Evolutionary conservation across 2,113 vertebrate genomes (phyloP), one percentile per base, ranked within the genome.

Genomic region (Cavia porcellus): DNA sequence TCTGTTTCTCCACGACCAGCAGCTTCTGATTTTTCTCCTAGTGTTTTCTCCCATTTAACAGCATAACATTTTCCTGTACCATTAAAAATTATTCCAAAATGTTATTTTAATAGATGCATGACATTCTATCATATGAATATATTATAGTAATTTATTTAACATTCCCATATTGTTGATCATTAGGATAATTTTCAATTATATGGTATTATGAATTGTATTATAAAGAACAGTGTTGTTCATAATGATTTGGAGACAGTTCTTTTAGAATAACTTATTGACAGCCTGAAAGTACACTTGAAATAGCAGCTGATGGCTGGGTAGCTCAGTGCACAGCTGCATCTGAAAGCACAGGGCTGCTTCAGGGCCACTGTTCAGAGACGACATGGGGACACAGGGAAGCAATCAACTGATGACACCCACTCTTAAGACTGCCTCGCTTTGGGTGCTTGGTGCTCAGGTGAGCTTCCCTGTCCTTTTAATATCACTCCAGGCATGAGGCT

Each of bases 121-220:
- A 72, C 47, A 64, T 88, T 86, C 30, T 47, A 50, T 86, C 38
- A 59, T 75, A 74, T 61, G 45, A 2, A 25, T 66, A 62, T 42
- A 25, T 15, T 52, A 28, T 66, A 89, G 86, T 87, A 91, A 89
- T 87, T 89, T 96, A 75, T 97, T 90, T 94, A 96, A 87, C 22
- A 97, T 95, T 59, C 4, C 38, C 9, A 74, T 88, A 47, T 42
- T 92, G n/a, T 85, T 94, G 64, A 91, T 80, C 55, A 83, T 82
- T 86, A 94, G 64, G 38, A 47, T 96, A 85, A 88, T 94, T 90
- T 94, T 47, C 30, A 91, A 32, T 92, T 83, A 82, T 86, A 64
- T 94, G 55, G 12, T 45, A 70, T 82, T 86, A 62, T 81, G 52
- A 94, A 80, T 84, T 50, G 52, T 87, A 30, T 38, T 92, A 47